A percentile compares a stretch with the other conserved stretches of the same genome.
Evolutionary conservation across 2,888 invertebrate genomes (phyloP).

Genomic region (Eubasilissa splendida): DNA sequence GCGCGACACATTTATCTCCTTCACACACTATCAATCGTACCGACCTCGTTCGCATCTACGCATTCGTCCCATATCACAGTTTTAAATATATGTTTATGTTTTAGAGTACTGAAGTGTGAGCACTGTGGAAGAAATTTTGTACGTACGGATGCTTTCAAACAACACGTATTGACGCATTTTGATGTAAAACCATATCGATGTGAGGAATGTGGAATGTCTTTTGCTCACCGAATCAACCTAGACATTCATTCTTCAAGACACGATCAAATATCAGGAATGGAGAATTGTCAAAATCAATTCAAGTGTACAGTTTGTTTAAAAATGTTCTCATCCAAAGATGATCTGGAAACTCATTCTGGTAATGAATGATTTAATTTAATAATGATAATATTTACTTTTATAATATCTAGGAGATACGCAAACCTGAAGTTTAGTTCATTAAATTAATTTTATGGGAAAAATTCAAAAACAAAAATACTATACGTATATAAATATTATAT

Average conservation of each 20-base stretch:
- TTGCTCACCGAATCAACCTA: conserved; percentile 44
- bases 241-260: conserved; percentile 48
- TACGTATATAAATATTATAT: too few relatives aligned
- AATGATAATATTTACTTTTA: too few relatives aligned
- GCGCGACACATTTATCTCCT: too few relatives aligned
- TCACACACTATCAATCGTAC: too few relatives aligned
- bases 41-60: too few relatives aligned
- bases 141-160: conserved; percentile 43
- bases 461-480: too few relatives aligned
- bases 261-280: not conserved
- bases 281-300: not conserved
- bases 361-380: not conserved
- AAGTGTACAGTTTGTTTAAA: conserved; percentile 37
- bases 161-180: conserved; percentile 41
- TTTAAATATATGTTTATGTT: not conserved
- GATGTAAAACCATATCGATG: conserved; percentile 40
- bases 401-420: too few relatives aligned
- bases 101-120: conserved; percentile 42
- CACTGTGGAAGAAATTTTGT: conserved; percentile 42
- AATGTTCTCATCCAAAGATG: conserved; percentile 12
- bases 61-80: not conserved
- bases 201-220: conserved; percentile 29
- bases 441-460: too few relatives aligned
- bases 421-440: too few relatives aligned
- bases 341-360: conserved; percentile 38